phyloP scores from a whole-genome alignment of 2,888 invertebrate species.

The Synanthedon myopaeformis region DNA sequence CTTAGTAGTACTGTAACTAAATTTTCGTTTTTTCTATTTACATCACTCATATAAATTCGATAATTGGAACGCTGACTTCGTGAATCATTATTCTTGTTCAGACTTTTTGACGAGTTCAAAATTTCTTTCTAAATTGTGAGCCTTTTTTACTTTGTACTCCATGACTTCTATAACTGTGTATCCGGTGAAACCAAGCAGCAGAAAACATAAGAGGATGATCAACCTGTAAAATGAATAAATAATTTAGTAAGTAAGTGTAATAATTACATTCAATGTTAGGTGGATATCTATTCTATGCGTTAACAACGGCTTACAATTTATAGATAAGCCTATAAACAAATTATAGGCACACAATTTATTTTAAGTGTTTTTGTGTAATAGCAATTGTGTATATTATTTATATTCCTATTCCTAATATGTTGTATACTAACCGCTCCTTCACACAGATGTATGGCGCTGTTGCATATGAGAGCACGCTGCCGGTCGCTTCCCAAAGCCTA shows the following conservation, averaged over 20 bases:
- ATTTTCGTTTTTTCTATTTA: not conserved
- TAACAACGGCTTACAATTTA: no score
- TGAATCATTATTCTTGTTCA: slow-evolving; percentile 20
- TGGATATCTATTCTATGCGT: no score
- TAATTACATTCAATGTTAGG: no score
- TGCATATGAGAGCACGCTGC: slow-evolving; percentile 87
- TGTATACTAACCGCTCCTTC: slow-evolving; percentile 46
- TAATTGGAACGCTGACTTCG: no score
- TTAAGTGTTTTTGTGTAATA: not conserved
- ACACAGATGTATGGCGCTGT: slow-evolving; percentile 84
- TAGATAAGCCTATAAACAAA: no score
- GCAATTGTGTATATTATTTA: not conserved
- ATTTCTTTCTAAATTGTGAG: slow-evolving; percentile 46
- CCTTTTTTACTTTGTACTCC: slow-evolving; percentile 54
- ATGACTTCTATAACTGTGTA: slow-evolving; percentile 77
- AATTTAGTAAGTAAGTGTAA: no score
- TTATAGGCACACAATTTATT: no score
- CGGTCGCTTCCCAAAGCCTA: slow-evolving; percentile 91
- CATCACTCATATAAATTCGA: no score
- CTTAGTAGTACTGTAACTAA: not conserved
- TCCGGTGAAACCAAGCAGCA: slow-evolving; percentile 79
- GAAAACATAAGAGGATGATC: slow-evolving; percentile 74
- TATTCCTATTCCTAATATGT: no score
- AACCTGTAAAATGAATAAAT: slow-evolving; percentile 60
- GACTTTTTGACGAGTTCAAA: slow-evolving; percentile 45